Percentiles rank a stretch among this genome's conserved stretches.
Conservation (phyloP, 2,797 vertebrate genomes). For the Echiichthys vipera region DNA sequence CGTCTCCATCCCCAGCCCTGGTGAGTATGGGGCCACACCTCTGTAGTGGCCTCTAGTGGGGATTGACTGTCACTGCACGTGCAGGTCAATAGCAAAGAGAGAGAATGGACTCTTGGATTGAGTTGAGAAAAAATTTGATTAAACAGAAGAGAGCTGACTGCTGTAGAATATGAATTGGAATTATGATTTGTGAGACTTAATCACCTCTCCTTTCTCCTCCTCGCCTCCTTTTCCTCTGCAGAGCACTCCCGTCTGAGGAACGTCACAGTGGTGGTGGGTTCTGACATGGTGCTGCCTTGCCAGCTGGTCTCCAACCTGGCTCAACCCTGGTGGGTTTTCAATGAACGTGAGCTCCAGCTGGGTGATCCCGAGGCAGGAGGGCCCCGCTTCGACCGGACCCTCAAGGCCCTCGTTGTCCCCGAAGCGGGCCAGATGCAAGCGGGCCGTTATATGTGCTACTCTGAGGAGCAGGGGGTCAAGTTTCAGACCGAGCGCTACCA, state of each 20-base stretch:
- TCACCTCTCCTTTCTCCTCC: slow-evolving; percentile 15
- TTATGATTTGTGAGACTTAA: slow-evolving; percentile 37
- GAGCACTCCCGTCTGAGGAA: slow-evolving; percentile 87
- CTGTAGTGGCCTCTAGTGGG: slow-evolving; percentile 67
- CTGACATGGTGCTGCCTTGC: slow-evolving; percentile 93
- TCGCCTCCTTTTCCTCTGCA: slow-evolving; percentile 50
- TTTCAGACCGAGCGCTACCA: slow-evolving; percentile 90
- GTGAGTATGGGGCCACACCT: slow-evolving; percentile 68
- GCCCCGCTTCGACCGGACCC: slow-evolving; percentile 86
- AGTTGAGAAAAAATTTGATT: slow-evolving; percentile 59
- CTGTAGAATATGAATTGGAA: slow-evolving; percentile 45
- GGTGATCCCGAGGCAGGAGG: slow-evolving; percentile 74
- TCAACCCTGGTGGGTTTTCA: slow-evolving; percentile 90
- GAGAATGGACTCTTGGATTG: slow-evolving; percentile 28
- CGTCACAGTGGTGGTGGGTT: slow-evolving; percentile 91
- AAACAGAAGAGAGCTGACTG: slow-evolving; percentile 36
- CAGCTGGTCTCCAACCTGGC: slow-evolving; percentile 94
- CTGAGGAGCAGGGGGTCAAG: slow-evolving; percentile 90
- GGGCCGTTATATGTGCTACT: slow-evolving; percentile 91
- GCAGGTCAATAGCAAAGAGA: neutral
- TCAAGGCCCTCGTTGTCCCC: slow-evolving; percentile 90
- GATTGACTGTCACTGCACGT: slow-evolving; percentile 30
- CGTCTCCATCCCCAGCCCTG: slow-evolving; percentile 85
- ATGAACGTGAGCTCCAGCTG: slow-evolving; percentile 85
- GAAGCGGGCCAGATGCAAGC: slow-evolving; percentile 85